A percentile compares a stretch with the other conserved stretches of the same genome.
Evolutionary conservation across 2,797 vertebrate species (phyloP).

Genomic region (Nasua narica): DNA sequence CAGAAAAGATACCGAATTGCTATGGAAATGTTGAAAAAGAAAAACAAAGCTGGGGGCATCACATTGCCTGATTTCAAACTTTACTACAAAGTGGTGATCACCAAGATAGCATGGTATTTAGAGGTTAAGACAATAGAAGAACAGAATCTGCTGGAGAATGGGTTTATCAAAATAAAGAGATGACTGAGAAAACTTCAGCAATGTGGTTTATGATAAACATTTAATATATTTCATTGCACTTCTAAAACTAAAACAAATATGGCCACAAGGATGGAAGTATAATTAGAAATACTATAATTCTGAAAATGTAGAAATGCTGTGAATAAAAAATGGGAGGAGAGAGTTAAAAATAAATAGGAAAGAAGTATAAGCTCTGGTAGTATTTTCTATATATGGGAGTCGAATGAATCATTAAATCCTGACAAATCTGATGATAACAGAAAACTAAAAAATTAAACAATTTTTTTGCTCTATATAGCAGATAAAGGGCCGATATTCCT

Average conservation of each 20-base stretch:
- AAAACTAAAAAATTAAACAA: neutral
- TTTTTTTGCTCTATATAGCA: neutral
- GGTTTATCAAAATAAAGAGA: neutral
- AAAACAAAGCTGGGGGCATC: too few relatives aligned
- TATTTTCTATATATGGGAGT: neutral
- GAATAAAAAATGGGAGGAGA: neutral
- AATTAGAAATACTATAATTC: neutral
- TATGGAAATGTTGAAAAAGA: too few relatives aligned
- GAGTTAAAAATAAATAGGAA: neutral
- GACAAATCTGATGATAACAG: neutral
- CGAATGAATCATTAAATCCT: neutral
- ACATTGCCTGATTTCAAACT: too few relatives aligned
- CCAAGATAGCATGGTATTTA: too few relatives aligned
- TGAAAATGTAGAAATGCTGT: neutral
- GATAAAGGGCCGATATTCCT: neutral
- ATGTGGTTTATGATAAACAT: neutral
- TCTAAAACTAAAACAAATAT: neutral
- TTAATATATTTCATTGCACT: neutral
- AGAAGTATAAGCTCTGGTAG: neutral
- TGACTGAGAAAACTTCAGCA: neutral
- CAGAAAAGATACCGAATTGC: too few relatives aligned
- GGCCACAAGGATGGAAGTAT: neutral
- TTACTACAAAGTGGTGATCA: too few relatives aligned
- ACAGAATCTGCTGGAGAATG: neutral
- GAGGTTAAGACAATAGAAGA: neutral